Evolutionary conservation across 2,113 vertebrate genomes (phyloP).

Genomic region (Pseudorhombus dupliciocellatus): DNA sequence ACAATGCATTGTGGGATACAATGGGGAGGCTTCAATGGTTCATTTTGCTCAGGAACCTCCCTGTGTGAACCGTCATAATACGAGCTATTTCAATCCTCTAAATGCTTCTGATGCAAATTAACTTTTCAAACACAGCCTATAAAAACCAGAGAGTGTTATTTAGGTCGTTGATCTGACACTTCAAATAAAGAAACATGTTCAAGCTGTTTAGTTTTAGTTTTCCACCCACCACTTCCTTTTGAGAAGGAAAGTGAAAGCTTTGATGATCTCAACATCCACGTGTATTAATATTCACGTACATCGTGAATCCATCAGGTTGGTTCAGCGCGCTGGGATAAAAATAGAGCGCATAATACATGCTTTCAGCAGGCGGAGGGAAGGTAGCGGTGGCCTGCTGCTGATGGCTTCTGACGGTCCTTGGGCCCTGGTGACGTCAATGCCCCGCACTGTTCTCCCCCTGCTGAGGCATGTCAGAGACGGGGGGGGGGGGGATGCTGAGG

Average conservation of each 20-base stretch:
- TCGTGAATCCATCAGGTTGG: not conserved
- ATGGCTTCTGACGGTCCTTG: not conserved
- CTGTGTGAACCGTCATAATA: too few relatives aligned
- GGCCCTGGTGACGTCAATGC: constrained; percentile 22
- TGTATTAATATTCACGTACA: not conserved
- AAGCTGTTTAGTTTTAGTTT: not conserved
- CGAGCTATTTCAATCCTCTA: too few relatives aligned
- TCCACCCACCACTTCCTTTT: not conserved
- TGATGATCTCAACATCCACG: not conserved
- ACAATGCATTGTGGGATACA: too few relatives aligned
- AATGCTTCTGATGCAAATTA: too few relatives aligned
- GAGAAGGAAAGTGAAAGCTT: not conserved
- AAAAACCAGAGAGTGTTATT: not conserved
- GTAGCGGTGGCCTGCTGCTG: not conserved
- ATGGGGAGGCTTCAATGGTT: too few relatives aligned
- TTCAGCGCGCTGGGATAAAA: constrained; percentile 6
- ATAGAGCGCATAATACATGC: not conserved
- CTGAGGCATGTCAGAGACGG: constrained; percentile 12
- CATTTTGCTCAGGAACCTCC: too few relatives aligned
- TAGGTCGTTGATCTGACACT: not conserved
- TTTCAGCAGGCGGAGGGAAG: not conserved
- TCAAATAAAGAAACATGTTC: not conserved
- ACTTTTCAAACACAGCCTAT: not conserved
- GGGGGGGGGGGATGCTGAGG: not conserved
- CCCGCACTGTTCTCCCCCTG: not conserved